Base-by-base conservation (phyloP, 2,888 invertebrate genomes). In the Ligdia adustata region DNA sequence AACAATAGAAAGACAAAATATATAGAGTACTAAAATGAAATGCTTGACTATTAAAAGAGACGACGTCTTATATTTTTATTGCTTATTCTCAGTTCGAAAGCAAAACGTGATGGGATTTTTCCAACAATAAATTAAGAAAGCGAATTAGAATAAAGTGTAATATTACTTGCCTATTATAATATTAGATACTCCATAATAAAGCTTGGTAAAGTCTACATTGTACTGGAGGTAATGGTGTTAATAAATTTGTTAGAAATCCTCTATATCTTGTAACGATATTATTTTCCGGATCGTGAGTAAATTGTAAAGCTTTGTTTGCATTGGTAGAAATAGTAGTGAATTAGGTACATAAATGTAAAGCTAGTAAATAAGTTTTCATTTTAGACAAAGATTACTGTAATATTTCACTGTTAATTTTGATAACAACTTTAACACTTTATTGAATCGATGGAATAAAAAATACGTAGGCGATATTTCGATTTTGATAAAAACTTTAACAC, bases 231-330 rank as follows among this genome's bases (percentile, higher is more conserved):
- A 48, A 48, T 48, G 13, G 49, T 26, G 39, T 14, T 31, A 39
- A 49, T 49, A 43, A 49, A 43, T 49, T 29, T 12, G 29, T 43
- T 20, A 26, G 24, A 44, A 49, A 31, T 29, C 42, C 29, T 49
- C 11, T 44, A 27, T 14, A 48, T 41, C 34, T 38, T 44, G 24
- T 43, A 39, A 34, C 18, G 38, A 35, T 42, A 51, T 32, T 38
- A 50, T 52, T 51, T 51, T 52, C 58, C 42, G 9, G 43, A 42
- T 56, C 60, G 58, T 58, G 55, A 58, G 49, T 54, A n/a, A n/a
- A n/a, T 6, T 35, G 31, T 42, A 32, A 33, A 12, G 27, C 32
- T 33, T 33, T 15, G 42, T 48, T 16, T 48, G 12, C 14, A 35
- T 20, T 38, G 16, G 44, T 26, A 5, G 7, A 14, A 15, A 11